Evolutionary conservation across 1,140 invertebrate species (phyloP).

Genomic region (Philopotamus ludificatus): DNA sequence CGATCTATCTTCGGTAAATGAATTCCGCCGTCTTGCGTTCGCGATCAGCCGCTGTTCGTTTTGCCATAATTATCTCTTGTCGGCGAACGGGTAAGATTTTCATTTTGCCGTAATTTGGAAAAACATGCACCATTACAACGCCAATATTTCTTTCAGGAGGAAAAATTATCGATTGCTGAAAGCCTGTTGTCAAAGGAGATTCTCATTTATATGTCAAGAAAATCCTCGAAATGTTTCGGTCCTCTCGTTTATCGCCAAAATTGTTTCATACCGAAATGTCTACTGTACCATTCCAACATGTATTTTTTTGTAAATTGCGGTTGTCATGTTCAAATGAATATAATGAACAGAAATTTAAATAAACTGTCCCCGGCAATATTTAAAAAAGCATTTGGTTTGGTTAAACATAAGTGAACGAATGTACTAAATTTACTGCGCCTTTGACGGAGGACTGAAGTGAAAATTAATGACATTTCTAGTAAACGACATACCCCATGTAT

Average conservation of each 20-base stretch:
- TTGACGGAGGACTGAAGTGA: too few relatives aligned
- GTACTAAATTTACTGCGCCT: too few relatives aligned
- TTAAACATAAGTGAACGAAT: too few relatives aligned
- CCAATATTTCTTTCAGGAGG: slow-evolving; percentile 55
- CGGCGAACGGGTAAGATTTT: too few relatives aligned
- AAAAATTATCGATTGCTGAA: slow-evolving; percentile 65
- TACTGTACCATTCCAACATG: background rate
- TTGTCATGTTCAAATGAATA: too few relatives aligned
- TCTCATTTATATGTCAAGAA: slow-evolving; percentile 71
- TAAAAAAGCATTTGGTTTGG: too few relatives aligned
- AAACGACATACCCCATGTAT: too few relatives aligned
- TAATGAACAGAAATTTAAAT: too few relatives aligned
- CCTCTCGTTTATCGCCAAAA: slow-evolving; percentile 60
- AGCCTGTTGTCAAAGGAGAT: slow-evolving; percentile 77
- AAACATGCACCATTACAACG: background rate
- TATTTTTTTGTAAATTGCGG: background rate
- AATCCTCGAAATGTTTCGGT: slow-evolving; percentile 78
- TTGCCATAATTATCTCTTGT: slow-evolving; percentile 61
- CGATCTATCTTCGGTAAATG: background rate
- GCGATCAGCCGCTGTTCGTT: slow-evolving; percentile 64
- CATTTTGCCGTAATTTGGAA: background rate
- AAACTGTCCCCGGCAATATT: too few relatives aligned
- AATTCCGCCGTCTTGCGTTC: background rate
- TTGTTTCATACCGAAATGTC: slow-evolving; percentile 52
- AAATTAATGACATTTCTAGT: too few relatives aligned